Percentiles rank a stretch among this genome's conserved stretches.
Conservation (phyloP, 2,888 invertebrate species). For the Cantharis lateralis region DNA sequence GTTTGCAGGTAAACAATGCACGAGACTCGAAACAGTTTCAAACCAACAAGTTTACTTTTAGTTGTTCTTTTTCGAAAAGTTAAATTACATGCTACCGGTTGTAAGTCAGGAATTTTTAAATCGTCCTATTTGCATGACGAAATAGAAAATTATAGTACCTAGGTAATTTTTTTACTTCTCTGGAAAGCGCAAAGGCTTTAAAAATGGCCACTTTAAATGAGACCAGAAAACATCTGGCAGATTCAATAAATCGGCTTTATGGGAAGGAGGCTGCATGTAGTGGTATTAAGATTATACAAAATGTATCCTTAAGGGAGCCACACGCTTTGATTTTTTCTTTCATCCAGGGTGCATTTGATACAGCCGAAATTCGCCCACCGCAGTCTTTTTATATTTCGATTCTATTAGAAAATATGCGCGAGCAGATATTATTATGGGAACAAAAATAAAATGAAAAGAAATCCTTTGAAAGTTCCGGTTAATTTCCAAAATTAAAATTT, state of each 20-base stretch:
- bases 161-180: too few species aligned
- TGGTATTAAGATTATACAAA: background rate
- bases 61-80: background rate
- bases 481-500: background rate
- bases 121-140: background rate
- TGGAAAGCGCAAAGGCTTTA: background rate
- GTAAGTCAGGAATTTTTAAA: background rate
- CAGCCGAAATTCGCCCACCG: background rate
- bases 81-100: background rate
- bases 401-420: background rate
- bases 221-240: background rate
- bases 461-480: background rate
- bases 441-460: background rate
- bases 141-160: background rate
- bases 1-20: background rate
- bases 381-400: background rate
- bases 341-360: background rate
- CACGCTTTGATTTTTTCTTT: background rate
- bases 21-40: background rate
- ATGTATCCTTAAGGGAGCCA: background rate
- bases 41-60: background rate
- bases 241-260: background rate
- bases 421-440: background rate
- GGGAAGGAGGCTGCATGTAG: background rate
- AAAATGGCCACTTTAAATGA: background rate